Base-by-base conservation (phyloP, 2,888 invertebrate genomes). In the Yponomeuta evonymella region DNA sequence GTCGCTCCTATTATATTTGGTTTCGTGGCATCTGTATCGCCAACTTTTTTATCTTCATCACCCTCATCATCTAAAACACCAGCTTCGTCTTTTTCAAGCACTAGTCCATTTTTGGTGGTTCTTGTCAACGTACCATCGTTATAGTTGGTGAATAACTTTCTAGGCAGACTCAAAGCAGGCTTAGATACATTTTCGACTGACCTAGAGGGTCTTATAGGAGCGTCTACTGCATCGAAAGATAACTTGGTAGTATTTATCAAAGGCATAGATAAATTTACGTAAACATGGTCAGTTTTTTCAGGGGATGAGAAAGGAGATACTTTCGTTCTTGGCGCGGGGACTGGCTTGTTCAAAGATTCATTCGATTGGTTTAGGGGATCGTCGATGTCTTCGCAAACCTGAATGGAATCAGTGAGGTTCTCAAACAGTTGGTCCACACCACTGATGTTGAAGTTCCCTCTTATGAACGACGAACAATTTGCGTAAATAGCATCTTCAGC, bases 351-450 rank as follows among this genome's bases (percentile, higher is more conserved):
- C 70, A 93, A 83, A 43, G 94, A 93, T 73, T 86, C 88, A 23
- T 88, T 93, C 0, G 90, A 89, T 69, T 76, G 73, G 75, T 83
- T 85, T 2, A 86, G 76, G 23, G 77, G 75, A 70, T 86, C 80
- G 36, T 82, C 78, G 69, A 83, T 89, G 74, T 93, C 93, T 82
- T 95, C 95, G 73, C 93, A 94, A 48, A 95, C 93, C 85, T 95
- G 95, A 74, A 95, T 94, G 23, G 94, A 94, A 80, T 95, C 95
- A 66, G 94, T 94, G 71, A 95, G 83, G 79, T 95, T 94, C 82
- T 95, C 94, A 81, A 58, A 58, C 3, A 94, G 95, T 72, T 90
- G 80, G 73, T 90, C 89, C 2, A 89, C 81, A 10, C 89, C 91
- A 76, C 89, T 91, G 71, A 90, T 86, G 74, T 87, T 81, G 5